Conservation (phyloP, 1,140 invertebrate genomes). For the Zeugodacus cucurbitae region DNA sequence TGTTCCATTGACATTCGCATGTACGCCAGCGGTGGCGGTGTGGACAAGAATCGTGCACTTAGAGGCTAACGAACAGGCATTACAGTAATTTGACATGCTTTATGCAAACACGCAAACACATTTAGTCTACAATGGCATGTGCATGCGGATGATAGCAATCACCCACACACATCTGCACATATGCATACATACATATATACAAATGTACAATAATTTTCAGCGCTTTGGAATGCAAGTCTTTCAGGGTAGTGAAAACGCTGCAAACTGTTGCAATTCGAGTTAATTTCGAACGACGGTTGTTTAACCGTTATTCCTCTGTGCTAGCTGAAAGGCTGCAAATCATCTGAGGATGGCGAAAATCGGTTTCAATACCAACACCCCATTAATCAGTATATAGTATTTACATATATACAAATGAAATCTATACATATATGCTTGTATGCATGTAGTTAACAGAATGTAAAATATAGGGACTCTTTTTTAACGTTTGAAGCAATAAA, state of each 20-base stretch:
- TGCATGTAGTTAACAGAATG: no score
- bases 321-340: no score
- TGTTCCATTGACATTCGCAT: background rate
- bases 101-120: conserved; percentile 18
- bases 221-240: background rate
- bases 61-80: background rate
- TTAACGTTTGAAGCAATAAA: no score
- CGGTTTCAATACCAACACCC: no score
- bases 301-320: no score
- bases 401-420: no score
- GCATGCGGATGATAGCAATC: background rate
- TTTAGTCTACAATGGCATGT: background rate
- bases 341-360: no score
- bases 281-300: background rate
- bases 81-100: conserved; percentile 30
- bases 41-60: background rate
- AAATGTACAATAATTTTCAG: no score
- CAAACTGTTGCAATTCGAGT: background rate
- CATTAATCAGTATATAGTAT: no score
- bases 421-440: no score
- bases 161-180: background rate
- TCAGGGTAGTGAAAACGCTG: background rate
- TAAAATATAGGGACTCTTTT: no score
- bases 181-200: background rate
- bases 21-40: background rate